Evolutionary conservation across 2,888 invertebrate genomes (phyloP).

Genomic region (Ametastegia equiseti): DNA sequence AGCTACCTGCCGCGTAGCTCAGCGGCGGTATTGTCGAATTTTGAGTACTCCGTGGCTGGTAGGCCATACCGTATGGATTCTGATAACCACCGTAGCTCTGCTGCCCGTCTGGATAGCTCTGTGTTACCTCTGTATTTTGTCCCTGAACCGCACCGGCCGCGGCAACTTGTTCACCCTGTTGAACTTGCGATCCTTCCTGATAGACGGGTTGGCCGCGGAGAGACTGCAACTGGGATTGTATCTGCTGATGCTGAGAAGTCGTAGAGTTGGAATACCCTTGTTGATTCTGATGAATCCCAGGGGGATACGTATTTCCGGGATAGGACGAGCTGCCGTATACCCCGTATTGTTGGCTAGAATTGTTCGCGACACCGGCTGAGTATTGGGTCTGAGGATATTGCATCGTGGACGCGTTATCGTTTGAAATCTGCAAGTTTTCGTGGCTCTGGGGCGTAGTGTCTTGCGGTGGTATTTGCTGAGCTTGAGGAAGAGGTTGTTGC

Average conservation of each 20-base stretch:
- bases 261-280: slow-evolving; percentile 42
- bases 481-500: neutral
- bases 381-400: slow-evolving; percentile 35
- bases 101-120: slow-evolving; percentile 58
- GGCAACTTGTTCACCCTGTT: neutral
- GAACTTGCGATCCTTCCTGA: neutral
- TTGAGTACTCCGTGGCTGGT: slow-evolving; percentile 70
- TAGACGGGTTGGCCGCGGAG: slow-evolving; percentile 1
- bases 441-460: neutral
- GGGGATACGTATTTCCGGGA: slow-evolving; percentile 4
- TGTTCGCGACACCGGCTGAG: neutral
- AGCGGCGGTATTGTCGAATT: slow-evolving; percentile 64
- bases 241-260: slow-evolving; percentile 35
- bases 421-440: neutral
- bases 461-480: neutral
- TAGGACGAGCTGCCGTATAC: neutral
- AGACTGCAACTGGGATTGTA: slow-evolving; percentile 38
- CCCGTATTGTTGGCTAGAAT: slow-evolving; percentile 3
- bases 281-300: slow-evolving; percentile 40
- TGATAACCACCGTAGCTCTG: slow-evolving; percentile 60
- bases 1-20: slow-evolving; percentile 48
- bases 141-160: neutral
- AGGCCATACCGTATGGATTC: slow-evolving; percentile 63
- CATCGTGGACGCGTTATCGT: neutral
- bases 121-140: slow-evolving; percentile 43